Evolutionary conservation across 2,797 vertebrate species (phyloP), one percentile per base, ranked within the genome.

Genomic region (Tamandua tetradactyla): DNA sequence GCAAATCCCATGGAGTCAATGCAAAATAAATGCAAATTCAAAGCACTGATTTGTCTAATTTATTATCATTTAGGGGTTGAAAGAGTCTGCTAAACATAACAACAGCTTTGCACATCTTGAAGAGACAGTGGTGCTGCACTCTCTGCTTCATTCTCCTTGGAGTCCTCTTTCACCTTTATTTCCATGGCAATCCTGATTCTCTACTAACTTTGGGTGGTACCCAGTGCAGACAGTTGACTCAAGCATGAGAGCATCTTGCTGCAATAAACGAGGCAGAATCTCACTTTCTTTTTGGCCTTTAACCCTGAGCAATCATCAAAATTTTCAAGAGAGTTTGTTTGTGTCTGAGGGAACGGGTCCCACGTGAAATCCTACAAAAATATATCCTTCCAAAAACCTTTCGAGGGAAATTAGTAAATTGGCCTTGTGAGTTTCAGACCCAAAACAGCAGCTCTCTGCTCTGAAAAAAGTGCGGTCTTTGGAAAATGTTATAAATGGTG

Each of bases 1-100:
- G 5, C 6, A 68, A 52, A 1, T 14, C 49, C 23, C 52, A 25
- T 49, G 62, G 62, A 85, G 13, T 42, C 30, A 0, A 4, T 61
- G 69, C 12, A 59, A 95, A 78, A 42, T 20, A 40, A 69, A 55
- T 42, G 72, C 81, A 71, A 78, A 80, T 40, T 37, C 30, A n/a
- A 78, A 82, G 57, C 15, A 23, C 6, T 0, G 0, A 1, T 64
- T 47, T 79, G 49, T 40, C n/a, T 15, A 2, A 5, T 2, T 37
- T 83, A 61, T 71, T 52, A 22, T 64, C 64, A 10, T 76, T 11
- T 12, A n/a, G 15, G 64, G 95, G 40, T 57, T 97, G 96, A 95
- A 96, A 75, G 96, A 96, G 89, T 90, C 93, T 97, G 94, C 57
- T 10, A 13, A 55, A 14, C 18, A 0, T n/a, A 18, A 49, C 40